A percentile compares a stretch with the other conserved stretches of the same genome.
phyloP scores from a whole-genome alignment of 2,888 invertebrate genomes.

The Trissonchulus sp. region DNA sequence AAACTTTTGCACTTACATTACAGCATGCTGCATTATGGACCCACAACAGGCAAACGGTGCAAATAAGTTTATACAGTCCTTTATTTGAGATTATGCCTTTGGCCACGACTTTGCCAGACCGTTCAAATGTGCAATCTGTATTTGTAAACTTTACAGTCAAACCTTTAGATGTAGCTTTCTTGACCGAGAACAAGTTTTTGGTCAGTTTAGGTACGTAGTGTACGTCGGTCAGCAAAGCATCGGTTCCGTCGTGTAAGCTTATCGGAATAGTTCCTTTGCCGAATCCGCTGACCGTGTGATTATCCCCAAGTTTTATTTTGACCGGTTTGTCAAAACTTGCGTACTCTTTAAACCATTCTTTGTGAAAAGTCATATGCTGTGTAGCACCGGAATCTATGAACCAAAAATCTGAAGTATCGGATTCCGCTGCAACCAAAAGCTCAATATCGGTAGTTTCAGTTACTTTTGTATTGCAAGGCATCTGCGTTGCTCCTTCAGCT shows the following conservation, averaged over 20 bases:
- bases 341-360: background rate
- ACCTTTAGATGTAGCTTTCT: background rate
- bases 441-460: no score
- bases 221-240: background rate
- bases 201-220: background rate
- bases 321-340: background rate
- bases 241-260: background rate
- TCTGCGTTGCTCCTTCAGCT: no score
- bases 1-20: no score
- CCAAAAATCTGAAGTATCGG: background rate
- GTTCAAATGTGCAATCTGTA: background rate
- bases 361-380: background rate
- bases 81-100: background rate
- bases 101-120: background rate
- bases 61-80: background rate
- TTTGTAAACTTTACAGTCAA: background rate
- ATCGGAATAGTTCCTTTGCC: background rate
- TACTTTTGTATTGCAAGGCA: background rate
- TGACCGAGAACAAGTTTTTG: background rate
- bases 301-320: background rate
- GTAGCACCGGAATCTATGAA: conserved; percentile 11
- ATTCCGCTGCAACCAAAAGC: background rate
- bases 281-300: background rate
- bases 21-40: no score
- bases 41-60: no score